Conservation (phyloP, 2,113 vertebrate genomes). For the Pseudonaja textilis region DNA sequence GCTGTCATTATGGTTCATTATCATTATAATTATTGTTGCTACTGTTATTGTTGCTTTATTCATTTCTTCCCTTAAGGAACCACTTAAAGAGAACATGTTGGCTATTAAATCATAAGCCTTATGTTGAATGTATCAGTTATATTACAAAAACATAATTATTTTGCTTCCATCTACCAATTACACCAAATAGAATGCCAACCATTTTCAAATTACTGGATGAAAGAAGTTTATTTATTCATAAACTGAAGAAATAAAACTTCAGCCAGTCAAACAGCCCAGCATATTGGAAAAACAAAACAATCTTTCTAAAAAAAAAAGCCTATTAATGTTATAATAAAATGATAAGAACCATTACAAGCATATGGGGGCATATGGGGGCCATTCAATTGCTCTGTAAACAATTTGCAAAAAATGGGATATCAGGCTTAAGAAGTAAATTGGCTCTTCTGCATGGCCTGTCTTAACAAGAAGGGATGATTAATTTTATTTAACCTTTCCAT, state of each 20-base stretch:
- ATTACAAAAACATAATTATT: conserved; percentile 32
- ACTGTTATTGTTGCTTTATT: conserved; percentile 6
- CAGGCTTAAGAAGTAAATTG: neutral
- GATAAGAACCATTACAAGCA: conserved; percentile 20
- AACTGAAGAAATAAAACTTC: conserved; percentile 37
- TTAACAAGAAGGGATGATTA: neutral
- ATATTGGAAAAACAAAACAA: conserved; percentile 18
- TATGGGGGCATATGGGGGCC: neutral
- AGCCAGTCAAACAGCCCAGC: conserved; percentile 12
- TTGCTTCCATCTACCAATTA: conserved; percentile 34
- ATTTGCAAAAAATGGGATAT: neutral
- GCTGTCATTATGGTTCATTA: conserved; percentile 2
- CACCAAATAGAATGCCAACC: conserved; percentile 23
- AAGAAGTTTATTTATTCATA: conserved; percentile 22
- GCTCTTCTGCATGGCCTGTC: neutral
- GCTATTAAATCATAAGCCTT: conserved; percentile 40
- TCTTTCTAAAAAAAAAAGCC: neutral
- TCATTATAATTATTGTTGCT: neutral
- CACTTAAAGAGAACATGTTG: conserved; percentile 26
- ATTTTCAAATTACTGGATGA: conserved; percentile 25
- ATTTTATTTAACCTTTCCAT: neutral
- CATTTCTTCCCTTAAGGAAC: conserved; percentile 33
- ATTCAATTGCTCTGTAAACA: conserved; percentile 25
- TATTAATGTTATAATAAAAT: conserved; percentile 27
- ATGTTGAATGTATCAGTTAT: conserved; percentile 23